Evolutionary conservation across 2,113 vertebrate genomes (phyloP).

Genomic region (Psephotus haematonotus): DNA sequence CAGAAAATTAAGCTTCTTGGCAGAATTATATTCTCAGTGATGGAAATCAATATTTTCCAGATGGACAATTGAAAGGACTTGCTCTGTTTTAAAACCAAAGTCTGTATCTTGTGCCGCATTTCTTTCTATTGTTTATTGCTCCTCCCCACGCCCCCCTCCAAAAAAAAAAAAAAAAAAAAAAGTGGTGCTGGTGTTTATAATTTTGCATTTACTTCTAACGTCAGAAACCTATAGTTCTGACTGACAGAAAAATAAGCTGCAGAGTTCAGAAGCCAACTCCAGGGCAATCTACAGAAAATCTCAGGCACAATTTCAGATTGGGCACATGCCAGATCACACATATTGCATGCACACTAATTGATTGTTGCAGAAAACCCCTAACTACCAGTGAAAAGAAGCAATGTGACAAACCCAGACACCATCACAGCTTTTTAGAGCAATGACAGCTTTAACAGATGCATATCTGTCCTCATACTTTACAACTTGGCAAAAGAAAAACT

Average conservation of each 20-base stretch:
- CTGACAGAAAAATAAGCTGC: background rate
- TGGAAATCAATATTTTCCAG: background rate
- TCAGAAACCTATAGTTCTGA: background rate
- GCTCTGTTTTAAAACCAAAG: background rate
- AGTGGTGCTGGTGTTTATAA: background rate
- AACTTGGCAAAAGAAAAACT: background rate
- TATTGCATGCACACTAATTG: slow-evolving; percentile 15
- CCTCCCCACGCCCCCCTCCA: background rate
- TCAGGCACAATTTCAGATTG: background rate
- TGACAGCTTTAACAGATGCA: slow-evolving; percentile 16
- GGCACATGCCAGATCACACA: background rate
- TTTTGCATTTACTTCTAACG: background rate
- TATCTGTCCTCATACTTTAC: background rate
- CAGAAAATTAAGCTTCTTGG: background rate
- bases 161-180: too few species aligned
- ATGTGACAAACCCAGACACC: background rate
- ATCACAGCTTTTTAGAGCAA: slow-evolving; percentile 3
- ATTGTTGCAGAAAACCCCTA: background rate
- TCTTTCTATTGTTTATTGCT: background rate
- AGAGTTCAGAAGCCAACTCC: background rate
- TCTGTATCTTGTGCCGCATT: background rate
- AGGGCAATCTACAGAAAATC: background rate
- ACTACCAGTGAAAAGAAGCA: background rate
- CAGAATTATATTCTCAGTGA: background rate
- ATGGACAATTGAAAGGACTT: background rate